phyloP scores from a whole-genome alignment of 2,113 vertebrate genomes.

The Girardinichthys multiradiatus region DNA sequence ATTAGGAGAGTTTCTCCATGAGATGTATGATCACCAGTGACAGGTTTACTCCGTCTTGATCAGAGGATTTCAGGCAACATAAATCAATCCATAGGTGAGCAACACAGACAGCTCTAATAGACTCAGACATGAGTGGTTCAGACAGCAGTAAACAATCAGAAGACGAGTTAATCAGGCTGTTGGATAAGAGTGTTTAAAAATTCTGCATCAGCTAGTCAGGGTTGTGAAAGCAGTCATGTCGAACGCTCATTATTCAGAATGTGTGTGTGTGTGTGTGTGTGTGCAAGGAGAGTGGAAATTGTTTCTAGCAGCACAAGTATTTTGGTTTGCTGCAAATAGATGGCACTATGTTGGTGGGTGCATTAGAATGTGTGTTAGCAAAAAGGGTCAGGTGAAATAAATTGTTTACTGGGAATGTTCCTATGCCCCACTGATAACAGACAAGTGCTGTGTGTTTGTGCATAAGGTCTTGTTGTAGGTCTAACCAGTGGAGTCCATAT shows the following conservation, averaged over 20 bases:
- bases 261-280: slow-evolving; percentile 13
- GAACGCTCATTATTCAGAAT: slow-evolving; percentile 68
- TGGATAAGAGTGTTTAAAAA: slow-evolving; percentile 67
- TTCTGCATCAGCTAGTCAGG: slow-evolving; percentile 62
- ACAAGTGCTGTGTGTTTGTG: slow-evolving; percentile 31
- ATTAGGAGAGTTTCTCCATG: slow-evolving; percentile 61
- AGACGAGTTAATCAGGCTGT: slow-evolving; percentile 67
- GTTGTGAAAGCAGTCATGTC: slow-evolving; percentile 58
- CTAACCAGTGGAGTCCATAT: slow-evolving; percentile 49
- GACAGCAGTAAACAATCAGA: slow-evolving; percentile 73
- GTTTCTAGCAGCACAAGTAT: slow-evolving; percentile 38
- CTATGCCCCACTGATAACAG: slow-evolving; percentile 67
- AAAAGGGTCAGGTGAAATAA: slow-evolving; percentile 65
- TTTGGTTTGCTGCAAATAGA: slow-evolving; percentile 32
- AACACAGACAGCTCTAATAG: slow-evolving; percentile 60
- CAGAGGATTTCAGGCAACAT: slow-evolving; percentile 63
- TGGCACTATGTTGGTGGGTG: slow-evolving; percentile 26
- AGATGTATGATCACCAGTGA: slow-evolving; percentile 64
- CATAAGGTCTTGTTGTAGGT: slow-evolving; percentile 25
- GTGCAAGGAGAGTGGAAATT: slow-evolving; percentile 22
- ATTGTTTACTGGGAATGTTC: slow-evolving; percentile 57
- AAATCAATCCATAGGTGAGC: slow-evolving; percentile 69
- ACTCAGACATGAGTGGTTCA: slow-evolving; percentile 60
- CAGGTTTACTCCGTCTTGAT: slow-evolving; percentile 70
- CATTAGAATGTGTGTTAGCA: slow-evolving; percentile 41